phyloP scores from a whole-genome alignment of 2,797 vertebrate species.

The Melopsittacus undulatus region DNA sequence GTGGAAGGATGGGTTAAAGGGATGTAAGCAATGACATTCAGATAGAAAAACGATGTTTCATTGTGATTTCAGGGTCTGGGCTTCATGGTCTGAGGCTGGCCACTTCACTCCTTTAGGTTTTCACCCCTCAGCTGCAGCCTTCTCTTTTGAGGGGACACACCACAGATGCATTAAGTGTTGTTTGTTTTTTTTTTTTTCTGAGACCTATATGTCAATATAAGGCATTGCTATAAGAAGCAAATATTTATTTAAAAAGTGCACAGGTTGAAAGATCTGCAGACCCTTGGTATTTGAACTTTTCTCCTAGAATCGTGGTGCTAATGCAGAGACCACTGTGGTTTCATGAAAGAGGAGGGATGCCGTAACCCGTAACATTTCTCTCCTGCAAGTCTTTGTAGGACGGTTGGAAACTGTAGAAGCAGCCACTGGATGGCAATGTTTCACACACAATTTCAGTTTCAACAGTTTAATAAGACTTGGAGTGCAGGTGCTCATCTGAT shows the following conservation, averaged over 20 bases:
- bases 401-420: background rate
- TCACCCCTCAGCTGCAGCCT: background rate
- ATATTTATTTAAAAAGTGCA: background rate
- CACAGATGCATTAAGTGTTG: background rate
- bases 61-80: background rate
- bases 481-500: conserved; percentile 60
- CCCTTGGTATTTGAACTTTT: background rate
- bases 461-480: background rate
- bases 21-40: background rate
- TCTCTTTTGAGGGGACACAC: background rate
- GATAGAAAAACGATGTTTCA: background rate
- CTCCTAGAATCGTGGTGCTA: background rate
- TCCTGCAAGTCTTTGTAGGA: background rate
- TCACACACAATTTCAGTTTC: conserved; percentile 60
- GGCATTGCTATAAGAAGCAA: background rate
- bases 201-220: background rate
- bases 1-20: background rate
- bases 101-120: background rate
- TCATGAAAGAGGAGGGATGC: background rate
- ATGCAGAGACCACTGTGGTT: background rate
- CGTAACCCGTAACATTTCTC: background rate
- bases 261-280: background rate
- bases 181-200: background rate
- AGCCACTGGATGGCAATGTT: conserved; percentile 77
- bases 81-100: background rate